Base-by-base conservation (phyloP, 1,140 invertebrate species). In the Tetramorium simillimum region DNA sequence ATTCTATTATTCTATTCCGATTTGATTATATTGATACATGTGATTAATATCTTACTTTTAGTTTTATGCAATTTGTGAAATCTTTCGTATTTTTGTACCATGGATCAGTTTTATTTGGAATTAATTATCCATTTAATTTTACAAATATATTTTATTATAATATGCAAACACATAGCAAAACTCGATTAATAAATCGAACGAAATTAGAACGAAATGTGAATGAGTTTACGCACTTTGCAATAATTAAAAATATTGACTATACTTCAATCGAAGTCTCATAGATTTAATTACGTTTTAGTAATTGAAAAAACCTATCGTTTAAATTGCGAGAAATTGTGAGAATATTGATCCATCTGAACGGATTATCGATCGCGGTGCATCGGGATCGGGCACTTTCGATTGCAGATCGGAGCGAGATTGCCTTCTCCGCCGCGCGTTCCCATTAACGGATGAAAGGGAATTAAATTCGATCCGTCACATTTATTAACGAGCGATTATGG, bases 401-500 rank as follows among this genome's bases (percentile, higher is more conserved):
- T 21, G 51, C 67, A n/a, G 24, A 65, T 51, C 53, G 21, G 18
- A 33, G 63, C 33, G 49, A 70, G 37, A 33, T 33, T 33, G 0
- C 16, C 37, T 40, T 73, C 18, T 46, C 37, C 33, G 60, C 12
- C 40, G 18, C 33, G 6, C 56, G 40, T 33, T 46, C 28, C 28
- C 43, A 67, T 70, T 81, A 28, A n/a, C 24, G 18, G 73, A 75
- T 84, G n/a, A 73, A 73, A 37, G 18, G 40, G 14, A 43, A 80
- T 65, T 86, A 72, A 58, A 89, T 89, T 78, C 88, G 62, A 56
- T 56, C 69, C 33, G n/a, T n/a, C n/a, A 24, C 84, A 86, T 89
- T 82, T 89, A 87, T 87, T 73, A 89, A 73, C 77, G 88, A 49
- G 65, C 58, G 81, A 89, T 82, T 90, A 80, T 70, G 86, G 86